Evolutionary conservation across 2,113 vertebrate species (phyloP).

Genomic region (Pipra filicauda): DNA sequence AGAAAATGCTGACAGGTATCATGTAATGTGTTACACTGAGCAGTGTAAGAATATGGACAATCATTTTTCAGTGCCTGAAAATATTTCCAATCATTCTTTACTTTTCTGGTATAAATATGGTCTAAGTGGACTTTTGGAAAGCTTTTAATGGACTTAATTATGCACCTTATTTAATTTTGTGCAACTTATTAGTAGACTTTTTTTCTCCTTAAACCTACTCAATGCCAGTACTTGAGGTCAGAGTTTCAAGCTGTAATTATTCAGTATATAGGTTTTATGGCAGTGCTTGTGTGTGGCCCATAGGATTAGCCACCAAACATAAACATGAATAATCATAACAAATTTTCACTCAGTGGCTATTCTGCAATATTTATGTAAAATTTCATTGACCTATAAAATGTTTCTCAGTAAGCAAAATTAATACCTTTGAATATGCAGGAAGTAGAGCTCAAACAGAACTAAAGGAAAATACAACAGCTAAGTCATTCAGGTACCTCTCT

Average conservation of each 20-base stretch:
- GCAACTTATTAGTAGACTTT: background rate
- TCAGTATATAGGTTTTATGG: background rate
- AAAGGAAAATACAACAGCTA: background rate
- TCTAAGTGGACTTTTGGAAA: background rate
- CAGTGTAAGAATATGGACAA: background rate
- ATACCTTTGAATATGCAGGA: conserved; percentile 18
- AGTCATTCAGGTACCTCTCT: conserved; percentile 7
- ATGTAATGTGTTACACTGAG: background rate
- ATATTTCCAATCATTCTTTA: background rate
- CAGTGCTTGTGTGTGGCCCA: conserved; percentile 32
- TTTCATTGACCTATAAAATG: conserved; percentile 43
- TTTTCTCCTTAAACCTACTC: background rate
- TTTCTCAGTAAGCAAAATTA: conserved; percentile 24
- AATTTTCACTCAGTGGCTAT: conserved; percentile 22
- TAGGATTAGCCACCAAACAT: conserved; percentile 21
- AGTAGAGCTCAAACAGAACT: background rate
- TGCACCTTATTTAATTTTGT: background rate
- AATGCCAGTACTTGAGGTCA: background rate
- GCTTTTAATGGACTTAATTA: background rate
- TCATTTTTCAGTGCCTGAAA: background rate
- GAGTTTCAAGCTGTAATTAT: background rate
- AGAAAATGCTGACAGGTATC: background rate
- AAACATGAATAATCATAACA: conserved; percentile 30
- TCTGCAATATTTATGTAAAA: conserved; percentile 46
- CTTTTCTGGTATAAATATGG: background rate